These are phyloP conservation scores for Trissolcus brochymenae DNA, from an alignment of 2,888 invertebrate species.

Conservation along the genomic window DNA sequence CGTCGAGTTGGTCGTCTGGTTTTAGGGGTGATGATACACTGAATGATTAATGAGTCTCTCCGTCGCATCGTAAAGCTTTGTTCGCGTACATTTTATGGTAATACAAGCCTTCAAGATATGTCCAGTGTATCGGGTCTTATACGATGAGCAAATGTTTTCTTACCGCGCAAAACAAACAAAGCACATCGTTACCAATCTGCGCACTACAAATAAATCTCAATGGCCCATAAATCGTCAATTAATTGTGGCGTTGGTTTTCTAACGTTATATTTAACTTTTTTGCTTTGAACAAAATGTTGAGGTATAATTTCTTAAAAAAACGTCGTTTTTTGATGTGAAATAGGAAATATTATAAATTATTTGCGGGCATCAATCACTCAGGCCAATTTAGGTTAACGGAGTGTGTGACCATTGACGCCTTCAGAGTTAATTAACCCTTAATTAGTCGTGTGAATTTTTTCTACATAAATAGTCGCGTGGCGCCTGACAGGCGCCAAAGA, in stretches of 20 bases:
- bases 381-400: slow-evolving; percentile 43
- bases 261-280: slow-evolving; percentile 12
- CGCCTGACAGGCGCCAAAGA: too few species aligned
- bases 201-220: slow-evolving; percentile 1
- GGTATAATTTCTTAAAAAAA: slow-evolving; percentile 29
- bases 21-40: slow-evolving; percentile 60
- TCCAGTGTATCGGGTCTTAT: neutral
- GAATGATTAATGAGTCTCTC: slow-evolving; percentile 65
- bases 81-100: slow-evolving; percentile 51
- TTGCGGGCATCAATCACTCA: slow-evolving; percentile 47
- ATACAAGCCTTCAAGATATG: slow-evolving; percentile 30
- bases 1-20: slow-evolving; percentile 44
- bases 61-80: slow-evolving; percentile 40
- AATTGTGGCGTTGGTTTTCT: neutral
- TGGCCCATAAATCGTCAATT: neutral
- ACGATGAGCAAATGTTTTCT: slow-evolving; percentile 8
- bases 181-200: neutral
- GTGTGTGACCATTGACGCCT: slow-evolving; percentile 43
- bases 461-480: too few species aligned
- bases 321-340: slow-evolving; percentile 46
- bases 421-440: slow-evolving; percentile 46
- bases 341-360: slow-evolving; percentile 45
- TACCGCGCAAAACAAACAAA: slow-evolving; percentile 3
- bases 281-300: slow-evolving; percentile 3
- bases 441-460: too few species aligned